A percentile compares a stretch with the other conserved stretches of the same genome.
phyloP scores from a whole-genome alignment of 2,888 invertebrate species.

The Campaea margaritaria region DNA sequence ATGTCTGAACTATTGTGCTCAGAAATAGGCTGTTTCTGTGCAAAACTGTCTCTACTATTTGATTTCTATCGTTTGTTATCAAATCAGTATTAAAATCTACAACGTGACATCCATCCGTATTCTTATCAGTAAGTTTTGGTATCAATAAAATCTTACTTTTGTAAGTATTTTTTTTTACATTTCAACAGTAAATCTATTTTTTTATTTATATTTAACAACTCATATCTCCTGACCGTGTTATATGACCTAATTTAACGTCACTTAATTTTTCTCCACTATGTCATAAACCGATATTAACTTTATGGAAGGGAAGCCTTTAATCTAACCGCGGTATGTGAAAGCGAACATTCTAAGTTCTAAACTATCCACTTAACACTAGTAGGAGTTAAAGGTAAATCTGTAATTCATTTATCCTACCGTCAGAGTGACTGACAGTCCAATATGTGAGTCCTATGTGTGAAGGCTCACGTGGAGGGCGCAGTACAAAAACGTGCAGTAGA shows the following conservation, averaged over 20 bases:
- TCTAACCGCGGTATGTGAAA: conserved; percentile 13
- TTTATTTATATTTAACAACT: too few relatives aligned
- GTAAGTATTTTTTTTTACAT: too few relatives aligned
- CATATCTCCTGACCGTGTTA: too few relatives aligned
- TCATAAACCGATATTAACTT: neutral
- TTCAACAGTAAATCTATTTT: too few relatives aligned
- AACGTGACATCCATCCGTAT: too few relatives aligned
- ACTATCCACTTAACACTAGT: conserved; percentile 44
- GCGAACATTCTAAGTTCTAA: conserved; percentile 9
- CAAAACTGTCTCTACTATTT: too few relatives aligned
- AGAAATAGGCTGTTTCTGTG: too few relatives aligned
- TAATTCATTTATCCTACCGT: conserved; percentile 46
- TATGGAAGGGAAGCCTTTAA: neutral
- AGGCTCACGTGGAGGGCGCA: conserved; percentile 4
- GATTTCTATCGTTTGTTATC: too few relatives aligned
- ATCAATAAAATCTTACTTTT: too few relatives aligned
- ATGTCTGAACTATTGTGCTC: too few relatives aligned
- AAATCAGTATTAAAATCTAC: too few relatives aligned
- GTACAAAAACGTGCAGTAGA: conserved; percentile 9
- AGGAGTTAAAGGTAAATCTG: conserved; percentile 47
- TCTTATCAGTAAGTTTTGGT: too few relatives aligned
- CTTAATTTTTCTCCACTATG: neutral
- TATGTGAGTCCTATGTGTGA: conserved; percentile 46
- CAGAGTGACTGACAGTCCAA: conserved; percentile 63
- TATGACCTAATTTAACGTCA: neutral